These are phyloP conservation scores for Diplazon laetatorius DNA, from an alignment of 2,888 invertebrate genomes.

Conservation along the genomic window DNA sequence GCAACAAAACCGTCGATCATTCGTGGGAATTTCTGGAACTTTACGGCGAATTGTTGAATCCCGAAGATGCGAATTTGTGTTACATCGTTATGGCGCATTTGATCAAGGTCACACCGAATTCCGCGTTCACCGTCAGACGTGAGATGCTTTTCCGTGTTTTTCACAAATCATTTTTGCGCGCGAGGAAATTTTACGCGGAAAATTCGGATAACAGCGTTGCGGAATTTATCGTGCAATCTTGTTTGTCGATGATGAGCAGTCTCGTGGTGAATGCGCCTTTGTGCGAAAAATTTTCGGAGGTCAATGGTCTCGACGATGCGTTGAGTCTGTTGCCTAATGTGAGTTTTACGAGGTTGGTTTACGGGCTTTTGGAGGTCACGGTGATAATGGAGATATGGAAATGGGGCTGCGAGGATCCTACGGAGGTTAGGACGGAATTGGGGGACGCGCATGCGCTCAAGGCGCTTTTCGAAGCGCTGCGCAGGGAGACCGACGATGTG, in stretches of 20 bases:
- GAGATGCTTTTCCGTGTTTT: slow-evolving; percentile 86
- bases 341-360: slow-evolving; percentile 85
- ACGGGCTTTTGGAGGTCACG: slow-evolving; percentile 85
- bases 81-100: slow-evolving; percentile 85
- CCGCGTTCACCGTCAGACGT: slow-evolving; percentile 84
- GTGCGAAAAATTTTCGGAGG: slow-evolving; percentile 85
- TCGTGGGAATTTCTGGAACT: slow-evolving; percentile 85
- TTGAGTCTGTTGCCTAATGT: slow-evolving; percentile 84
- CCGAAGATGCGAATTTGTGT: slow-evolving; percentile 84
- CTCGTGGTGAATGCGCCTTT: slow-evolving; percentile 84
- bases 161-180: slow-evolving; percentile 85
- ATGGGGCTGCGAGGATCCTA: slow-evolving; percentile 76
- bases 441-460: slow-evolving; percentile 69
- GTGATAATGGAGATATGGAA: slow-evolving; percentile 86
- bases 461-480: slow-evolving; percentile 74
- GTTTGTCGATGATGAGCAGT: slow-evolving; percentile 85
- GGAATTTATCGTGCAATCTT: slow-evolving; percentile 85
- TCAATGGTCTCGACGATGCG: slow-evolving; percentile 85
- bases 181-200: slow-evolving; percentile 82
- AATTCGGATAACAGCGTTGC: slow-evolving; percentile 83
- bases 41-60: slow-evolving; percentile 85
- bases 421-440: slow-evolving; percentile 36
- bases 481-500: slow-evolving; percentile 73
- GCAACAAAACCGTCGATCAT: slow-evolving; percentile 73
- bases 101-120: slow-evolving; percentile 85